Evolutionary conservation across 2,888 invertebrate genomes (phyloP).

Genomic region (Amorpha juglandis): DNA sequence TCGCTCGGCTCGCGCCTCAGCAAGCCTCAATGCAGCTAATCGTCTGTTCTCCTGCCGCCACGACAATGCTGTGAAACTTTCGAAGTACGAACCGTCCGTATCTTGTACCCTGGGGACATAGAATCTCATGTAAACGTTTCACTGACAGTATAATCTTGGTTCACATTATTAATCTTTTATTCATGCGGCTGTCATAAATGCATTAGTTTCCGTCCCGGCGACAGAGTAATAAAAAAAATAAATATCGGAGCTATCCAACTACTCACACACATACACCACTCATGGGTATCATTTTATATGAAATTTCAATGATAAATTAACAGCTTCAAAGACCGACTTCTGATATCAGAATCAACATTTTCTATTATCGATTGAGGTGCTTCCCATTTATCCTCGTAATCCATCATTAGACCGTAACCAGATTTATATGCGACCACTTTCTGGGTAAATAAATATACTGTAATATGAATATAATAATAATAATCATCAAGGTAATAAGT

Average conservation of each 20-base stretch:
- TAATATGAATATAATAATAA: too few relatives aligned
- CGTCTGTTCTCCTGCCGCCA: slow-evolving; percentile 96
- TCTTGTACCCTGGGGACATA: slow-evolving; percentile 92
- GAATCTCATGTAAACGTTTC: background rate
- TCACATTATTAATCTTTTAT: background rate
- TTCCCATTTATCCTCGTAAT: too few relatives aligned
- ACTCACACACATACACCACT: background rate
- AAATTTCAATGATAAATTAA: too few relatives aligned
- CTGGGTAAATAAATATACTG: too few relatives aligned
- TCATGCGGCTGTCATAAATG: background rate
- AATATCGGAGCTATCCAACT: background rate
- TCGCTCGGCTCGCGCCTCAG: slow-evolving; percentile 89
- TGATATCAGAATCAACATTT: too few relatives aligned
- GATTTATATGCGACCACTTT: too few relatives aligned
- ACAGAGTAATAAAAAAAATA: background rate
- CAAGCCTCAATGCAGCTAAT: slow-evolving; percentile 90
- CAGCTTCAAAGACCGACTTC: too few relatives aligned
- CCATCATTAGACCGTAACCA: too few relatives aligned
- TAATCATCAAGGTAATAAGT: too few relatives aligned
- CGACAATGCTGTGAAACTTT: slow-evolving; percentile 95
- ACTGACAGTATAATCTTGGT: background rate
- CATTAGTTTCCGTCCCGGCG: background rate
- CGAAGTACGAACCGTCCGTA: slow-evolving; percentile 97
- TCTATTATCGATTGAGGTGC: too few relatives aligned
- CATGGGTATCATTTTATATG: too few relatives aligned